Evolutionary conservation across 2,888 invertebrate species (phyloP).

Genomic region (Leucophenga montana): DNA sequence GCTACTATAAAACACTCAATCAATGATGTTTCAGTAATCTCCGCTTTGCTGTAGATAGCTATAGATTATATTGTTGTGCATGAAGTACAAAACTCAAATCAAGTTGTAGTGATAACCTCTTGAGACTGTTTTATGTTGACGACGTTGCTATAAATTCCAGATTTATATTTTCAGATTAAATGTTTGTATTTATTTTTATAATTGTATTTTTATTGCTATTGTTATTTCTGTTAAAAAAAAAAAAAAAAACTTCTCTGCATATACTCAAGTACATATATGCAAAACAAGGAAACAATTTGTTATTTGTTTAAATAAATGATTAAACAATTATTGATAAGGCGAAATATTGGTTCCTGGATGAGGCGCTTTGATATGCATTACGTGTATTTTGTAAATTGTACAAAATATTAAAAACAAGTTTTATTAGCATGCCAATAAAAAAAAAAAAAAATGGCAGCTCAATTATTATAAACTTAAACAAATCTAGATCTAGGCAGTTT

Average conservation of each 20-base stretch:
- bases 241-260: too few species aligned
- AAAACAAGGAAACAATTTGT: slow-evolving; percentile 55
- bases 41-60: neutral
- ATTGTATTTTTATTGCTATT: slow-evolving; percentile 24
- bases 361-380: too few species aligned
- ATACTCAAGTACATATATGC: too few species aligned
- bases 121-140: neutral
- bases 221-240: slow-evolving; percentile 28
- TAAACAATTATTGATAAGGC: slow-evolving; percentile 41
- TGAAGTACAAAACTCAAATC: neutral
- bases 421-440: too few species aligned
- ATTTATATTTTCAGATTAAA: too few species aligned
- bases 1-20: too few species aligned
- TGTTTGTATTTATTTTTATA: slow-evolving; percentile 1
- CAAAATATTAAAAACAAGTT: too few species aligned
- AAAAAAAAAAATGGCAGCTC: too few species aligned
- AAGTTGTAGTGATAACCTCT: slow-evolving; percentile 33
- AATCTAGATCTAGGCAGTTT: too few species aligned
- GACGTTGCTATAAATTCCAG: neutral
- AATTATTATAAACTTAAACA: too few species aligned
- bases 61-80: neutral
- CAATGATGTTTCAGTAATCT: too few species aligned
- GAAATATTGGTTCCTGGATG: neutral
- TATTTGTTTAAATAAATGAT: neutral
- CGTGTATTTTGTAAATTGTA: too few species aligned